Conservation (phyloP, 2,113 vertebrate species). For the Ursus arctos region DNA sequence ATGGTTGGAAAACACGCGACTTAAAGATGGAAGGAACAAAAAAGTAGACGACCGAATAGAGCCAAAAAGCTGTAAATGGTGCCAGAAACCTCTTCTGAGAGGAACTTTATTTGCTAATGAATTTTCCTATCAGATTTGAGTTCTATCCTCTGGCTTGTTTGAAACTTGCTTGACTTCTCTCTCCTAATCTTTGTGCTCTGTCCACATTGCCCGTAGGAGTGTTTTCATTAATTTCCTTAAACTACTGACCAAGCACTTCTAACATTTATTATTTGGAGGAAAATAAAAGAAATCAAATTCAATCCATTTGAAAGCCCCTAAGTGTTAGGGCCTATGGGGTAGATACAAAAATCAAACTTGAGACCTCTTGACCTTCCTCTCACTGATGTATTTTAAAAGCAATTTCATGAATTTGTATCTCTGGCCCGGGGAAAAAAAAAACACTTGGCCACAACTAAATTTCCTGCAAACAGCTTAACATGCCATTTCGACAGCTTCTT, state of each 20-base stretch:
- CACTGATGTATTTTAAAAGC: slow-evolving; percentile 69
- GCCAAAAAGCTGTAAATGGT: slow-evolving; percentile 2
- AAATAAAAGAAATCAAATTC: slow-evolving; percentile 76
- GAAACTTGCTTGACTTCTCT: slow-evolving; percentile 71
- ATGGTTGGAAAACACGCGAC: not conserved
- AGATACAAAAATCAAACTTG: slow-evolving; percentile 78
- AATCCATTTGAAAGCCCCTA: slow-evolving; percentile 71
- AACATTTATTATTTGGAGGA: slow-evolving; percentile 74
- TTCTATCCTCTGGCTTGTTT: slow-evolving; percentile 35
- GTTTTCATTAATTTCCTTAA: slow-evolving; percentile 76
- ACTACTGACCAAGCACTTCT: slow-evolving; percentile 73
- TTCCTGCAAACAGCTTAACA: slow-evolving; percentile 56
- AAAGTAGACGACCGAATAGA: slow-evolving; percentile 7
- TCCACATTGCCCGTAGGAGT: slow-evolving; percentile 51
- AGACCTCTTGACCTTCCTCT: slow-evolving; percentile 73
- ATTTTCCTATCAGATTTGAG: slow-evolving; percentile 45
- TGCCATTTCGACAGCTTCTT: slow-evolving; percentile 37
- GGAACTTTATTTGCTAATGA: slow-evolving; percentile 49
- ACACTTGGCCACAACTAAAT: slow-evolving; percentile 42
- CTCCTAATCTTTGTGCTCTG: slow-evolving; percentile 42
- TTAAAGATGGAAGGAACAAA: slow-evolving; percentile 43
- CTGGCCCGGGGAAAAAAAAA: slow-evolving; percentile 34
- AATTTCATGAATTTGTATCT: slow-evolving; percentile 72
- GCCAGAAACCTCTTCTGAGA: not conserved
- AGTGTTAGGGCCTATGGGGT: slow-evolving; percentile 63